Evolutionary conservation across 2,888 invertebrate genomes (phyloP).

Genomic region (Alentia gelatinosa): DNA sequence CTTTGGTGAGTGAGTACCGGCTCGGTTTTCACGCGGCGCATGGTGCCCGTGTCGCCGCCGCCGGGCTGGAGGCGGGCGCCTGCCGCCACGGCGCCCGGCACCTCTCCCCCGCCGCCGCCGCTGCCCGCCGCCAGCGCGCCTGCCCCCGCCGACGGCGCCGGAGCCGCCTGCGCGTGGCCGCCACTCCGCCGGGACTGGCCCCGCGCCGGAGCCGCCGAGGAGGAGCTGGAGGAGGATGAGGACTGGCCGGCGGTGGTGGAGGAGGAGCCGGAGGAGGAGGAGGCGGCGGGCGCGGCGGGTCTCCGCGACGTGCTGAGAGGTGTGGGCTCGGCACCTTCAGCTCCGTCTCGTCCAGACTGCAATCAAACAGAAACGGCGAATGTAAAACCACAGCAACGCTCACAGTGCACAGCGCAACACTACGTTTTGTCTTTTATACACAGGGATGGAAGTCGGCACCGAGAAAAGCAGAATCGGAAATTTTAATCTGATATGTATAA

Average conservation of each 20-base stretch:
- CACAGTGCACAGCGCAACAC: too few relatives aligned
- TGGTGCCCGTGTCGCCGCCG: not conserved
- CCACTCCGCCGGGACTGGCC: not conserved
- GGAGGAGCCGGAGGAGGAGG: constrained; percentile 18
- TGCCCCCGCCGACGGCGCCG: not conserved
- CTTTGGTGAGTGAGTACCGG: constrained; percentile 32
- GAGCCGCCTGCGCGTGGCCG: not conserved
- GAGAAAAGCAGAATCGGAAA: too few relatives aligned
- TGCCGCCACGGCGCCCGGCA: not conserved
- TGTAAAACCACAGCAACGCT: too few relatives aligned
- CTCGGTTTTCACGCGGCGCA: constrained; percentile 57
- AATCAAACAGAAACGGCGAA: not conserved
- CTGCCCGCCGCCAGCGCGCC: not conserved
- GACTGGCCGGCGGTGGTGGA: not conserved
- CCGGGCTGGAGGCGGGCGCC: not conserved
- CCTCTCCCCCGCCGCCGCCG: not conserved
- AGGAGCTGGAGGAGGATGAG: not conserved
- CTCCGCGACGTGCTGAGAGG: not conserved
- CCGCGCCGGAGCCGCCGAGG: not conserved
- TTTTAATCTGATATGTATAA: too few relatives aligned
- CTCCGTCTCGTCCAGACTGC: constrained; percentile 38
- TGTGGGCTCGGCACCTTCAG: constrained; percentile 22
- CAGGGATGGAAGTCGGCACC: too few relatives aligned
- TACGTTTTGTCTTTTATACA: too few relatives aligned
- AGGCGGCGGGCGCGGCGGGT: not conserved